Evolutionary conservation across 2,113 vertebrate species (phyloP).

Genomic region (Hyperoodon ampullatus): DNA sequence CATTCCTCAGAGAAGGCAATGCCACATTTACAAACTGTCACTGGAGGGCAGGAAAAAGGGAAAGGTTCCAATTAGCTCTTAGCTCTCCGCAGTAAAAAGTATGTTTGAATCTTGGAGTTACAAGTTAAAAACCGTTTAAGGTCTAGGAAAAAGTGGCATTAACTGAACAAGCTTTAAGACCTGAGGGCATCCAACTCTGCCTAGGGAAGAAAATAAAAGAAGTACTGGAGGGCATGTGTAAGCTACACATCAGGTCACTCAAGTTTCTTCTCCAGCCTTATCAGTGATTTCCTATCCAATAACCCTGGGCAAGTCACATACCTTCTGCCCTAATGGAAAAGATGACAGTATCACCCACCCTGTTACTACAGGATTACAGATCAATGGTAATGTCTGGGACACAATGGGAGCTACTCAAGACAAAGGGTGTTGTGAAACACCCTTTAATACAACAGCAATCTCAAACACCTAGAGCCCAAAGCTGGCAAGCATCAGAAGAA

Average conservation of each 20-base stretch:
- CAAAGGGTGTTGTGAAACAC: constrained; percentile 9
- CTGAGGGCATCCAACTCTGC: background rate
- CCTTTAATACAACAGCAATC: constrained; percentile 17
- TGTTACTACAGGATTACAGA: background rate
- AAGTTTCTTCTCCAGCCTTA: background rate
- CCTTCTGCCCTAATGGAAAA: constrained; percentile 2
- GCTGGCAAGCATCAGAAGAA: constrained; percentile 47
- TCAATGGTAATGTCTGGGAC: background rate
- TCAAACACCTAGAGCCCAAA: constrained; percentile 62
- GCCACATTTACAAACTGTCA: constrained; percentile 8
- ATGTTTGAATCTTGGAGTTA: constrained; percentile 30
- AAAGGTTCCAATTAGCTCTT: constrained; percentile 27
- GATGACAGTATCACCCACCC: background rate
- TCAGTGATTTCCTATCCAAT: background rate
- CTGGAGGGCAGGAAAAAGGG: background rate
- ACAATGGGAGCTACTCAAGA: background rate
- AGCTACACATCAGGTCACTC: background rate
- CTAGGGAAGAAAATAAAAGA: constrained; percentile 26
- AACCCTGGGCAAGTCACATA: background rate
- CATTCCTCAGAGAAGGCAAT: constrained; percentile 52
- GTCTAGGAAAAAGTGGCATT: constrained; percentile 30
- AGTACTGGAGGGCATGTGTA: background rate
- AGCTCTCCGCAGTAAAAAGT: background rate
- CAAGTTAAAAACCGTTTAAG: constrained; percentile 39
- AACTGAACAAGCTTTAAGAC: constrained; percentile 4